phyloP scores from a whole-genome alignment of 30 jellyfish, hydroid and myxozoan species.

The Haliclystus octoradiatus region DNA sequence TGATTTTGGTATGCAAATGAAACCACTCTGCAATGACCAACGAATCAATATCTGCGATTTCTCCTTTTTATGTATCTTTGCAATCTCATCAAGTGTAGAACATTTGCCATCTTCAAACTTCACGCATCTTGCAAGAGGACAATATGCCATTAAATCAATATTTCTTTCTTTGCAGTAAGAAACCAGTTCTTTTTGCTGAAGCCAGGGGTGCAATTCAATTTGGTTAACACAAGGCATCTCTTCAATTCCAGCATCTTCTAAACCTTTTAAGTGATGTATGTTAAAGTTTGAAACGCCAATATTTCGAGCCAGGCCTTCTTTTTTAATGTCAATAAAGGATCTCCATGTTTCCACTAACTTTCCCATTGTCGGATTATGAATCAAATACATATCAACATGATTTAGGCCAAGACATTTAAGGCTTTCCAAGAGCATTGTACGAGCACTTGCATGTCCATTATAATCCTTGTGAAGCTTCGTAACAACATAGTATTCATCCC shows the following conservation, averaged over 20 bases:
- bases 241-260: slow-evolving; percentile 15
- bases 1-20: slow-evolving; percentile 74
- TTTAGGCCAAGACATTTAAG: slow-evolving; percentile 46
- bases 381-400: slow-evolving; percentile 68
- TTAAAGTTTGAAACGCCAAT: slow-evolving; percentile 93
- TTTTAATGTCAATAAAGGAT: slow-evolving; percentile 57
- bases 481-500: slow-evolving; percentile 77
- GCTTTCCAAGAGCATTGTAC: slow-evolving; percentile 43
- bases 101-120: slow-evolving; percentile 41
- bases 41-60: slow-evolving; percentile 61
- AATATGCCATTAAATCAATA: slow-evolving; percentile 71
- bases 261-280: slow-evolving; percentile 60
- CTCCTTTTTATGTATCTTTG: slow-evolving; percentile 45
- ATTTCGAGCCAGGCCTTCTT: slow-evolving; percentile 65
- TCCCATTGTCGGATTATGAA: slow-evolving; percentile 74
- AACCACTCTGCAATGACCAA: slow-evolving; percentile 77
- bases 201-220: slow-evolving; percentile 90
- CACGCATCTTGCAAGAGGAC: slow-evolving; percentile 89
- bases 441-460: slow-evolving; percentile 59
- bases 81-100: slow-evolving; percentile 20
- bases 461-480: slow-evolving; percentile 50
- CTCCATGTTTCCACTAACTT: slow-evolving; percentile 69
- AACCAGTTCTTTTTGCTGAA: slow-evolving; percentile 55
- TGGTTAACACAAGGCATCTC: slow-evolving; percentile 77
- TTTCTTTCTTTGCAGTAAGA: slow-evolving; percentile 37